Evolutionary conservation across 2,888 invertebrate genomes (phyloP), one percentile per base, ranked within the genome.

Genomic region (Thera britannica): DNA sequence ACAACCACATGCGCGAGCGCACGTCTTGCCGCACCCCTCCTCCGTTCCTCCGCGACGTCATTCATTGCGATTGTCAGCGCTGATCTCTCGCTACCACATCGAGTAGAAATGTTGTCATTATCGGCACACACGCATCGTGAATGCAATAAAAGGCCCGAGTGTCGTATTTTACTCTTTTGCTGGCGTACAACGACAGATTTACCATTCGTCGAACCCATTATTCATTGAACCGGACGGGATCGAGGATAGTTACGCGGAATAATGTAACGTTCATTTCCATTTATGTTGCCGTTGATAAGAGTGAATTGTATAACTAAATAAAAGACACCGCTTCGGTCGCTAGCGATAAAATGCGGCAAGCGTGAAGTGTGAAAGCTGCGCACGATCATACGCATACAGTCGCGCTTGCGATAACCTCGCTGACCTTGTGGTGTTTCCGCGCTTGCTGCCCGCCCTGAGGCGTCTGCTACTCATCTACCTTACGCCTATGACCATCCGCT

Each of bases 101-200:
- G 86, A 87, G 89, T 91, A 89, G 90, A 90, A 90, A 92, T 89
- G 90, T 90, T 89, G 88, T 90, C 91, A 92, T 92, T 92, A 92
- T 89, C 88, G 82, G 81, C 83, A 82, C 84, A 87, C 86, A 90
- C 90, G 88, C 88, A 90, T 83, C 80, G 79, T 77, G 88, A 87
- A 90, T 88, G 89, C 86, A 86, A 88, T 90, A 87, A 89, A 86
- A 86, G 81, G 79, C 75, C 81, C 77, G 74, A 81, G 83, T 84
- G 82, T 80, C 83, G 84, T 72, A 72, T 75, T 75, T 74, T 82
- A 82, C 78, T 84, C 84, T 80, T 79, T 81, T 79, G 79, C 77
- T 76, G 75, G 77, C 77, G 72, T 80, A 82, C 81, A 81, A 83
- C 81, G 82, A 83, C 78, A 80, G 84, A 81, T 88, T 85, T 81